phyloP scores from a whole-genome alignment of 2,797 vertebrate genomes.

The Luscinia luscinia region DNA sequence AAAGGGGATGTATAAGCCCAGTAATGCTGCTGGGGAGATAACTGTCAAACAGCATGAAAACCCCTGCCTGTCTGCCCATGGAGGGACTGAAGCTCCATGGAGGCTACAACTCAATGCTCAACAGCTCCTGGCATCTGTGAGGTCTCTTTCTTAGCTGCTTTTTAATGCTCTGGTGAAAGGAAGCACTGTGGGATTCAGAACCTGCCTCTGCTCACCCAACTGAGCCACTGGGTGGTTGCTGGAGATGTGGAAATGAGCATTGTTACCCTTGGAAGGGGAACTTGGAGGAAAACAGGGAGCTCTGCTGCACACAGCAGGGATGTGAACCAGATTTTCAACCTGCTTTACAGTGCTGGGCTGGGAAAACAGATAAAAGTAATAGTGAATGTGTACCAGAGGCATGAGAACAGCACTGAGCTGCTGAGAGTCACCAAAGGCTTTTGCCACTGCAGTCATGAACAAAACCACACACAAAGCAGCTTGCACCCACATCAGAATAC shows the following conservation, averaged over 20 bases:
- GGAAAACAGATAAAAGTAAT: not conserved
- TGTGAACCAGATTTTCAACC: not conserved
- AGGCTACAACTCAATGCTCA: constrained; percentile 81
- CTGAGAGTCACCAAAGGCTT: not conserved
- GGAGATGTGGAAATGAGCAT: not conserved
- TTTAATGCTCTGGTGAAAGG: constrained; percentile 70
- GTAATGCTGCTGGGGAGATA: constrained; percentile 76
- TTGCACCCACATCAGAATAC: not conserved
- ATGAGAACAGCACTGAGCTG: rapidly evolving
- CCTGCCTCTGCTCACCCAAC: not conserved
- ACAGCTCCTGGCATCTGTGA: constrained; percentile 75
- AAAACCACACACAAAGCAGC: not conserved
- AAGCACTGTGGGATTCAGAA: constrained; percentile 47
- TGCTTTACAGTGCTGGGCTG: not conserved
- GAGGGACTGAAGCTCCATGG: constrained; percentile 74
- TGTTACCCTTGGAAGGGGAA: not conserved
- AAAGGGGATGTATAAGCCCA: constrained; percentile 78
- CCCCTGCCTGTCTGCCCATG: constrained; percentile 70
- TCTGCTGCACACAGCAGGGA: not conserved
- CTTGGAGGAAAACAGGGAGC: not conserved
- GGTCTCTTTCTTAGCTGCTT: constrained; percentile 58
- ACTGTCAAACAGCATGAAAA: constrained; percentile 80
- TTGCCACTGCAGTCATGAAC: not conserved
- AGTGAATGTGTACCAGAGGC: rapidly evolving
- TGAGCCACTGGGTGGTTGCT: not conserved